Percentiles rank a stretch among this genome's conserved stretches.
phyloP scores from a whole-genome alignment of 1,140 invertebrate genomes.

The Heliconius hermathena region DNA sequence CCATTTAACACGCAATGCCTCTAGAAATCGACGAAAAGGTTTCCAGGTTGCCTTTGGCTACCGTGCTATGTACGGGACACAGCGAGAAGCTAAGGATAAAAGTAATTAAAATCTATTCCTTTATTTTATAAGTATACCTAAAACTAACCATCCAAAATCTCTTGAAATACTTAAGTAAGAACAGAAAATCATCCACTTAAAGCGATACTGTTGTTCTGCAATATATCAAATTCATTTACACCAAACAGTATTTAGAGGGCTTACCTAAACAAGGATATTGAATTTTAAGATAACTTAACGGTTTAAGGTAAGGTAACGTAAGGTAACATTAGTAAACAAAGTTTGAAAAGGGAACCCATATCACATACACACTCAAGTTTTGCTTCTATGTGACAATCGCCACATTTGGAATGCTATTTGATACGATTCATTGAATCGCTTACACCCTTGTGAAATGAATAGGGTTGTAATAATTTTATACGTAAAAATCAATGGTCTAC shows the following conservation, averaged over 20 bases:
- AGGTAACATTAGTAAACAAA: constrained; percentile 3
- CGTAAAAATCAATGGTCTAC: neutral
- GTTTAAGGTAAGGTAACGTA: neutral
- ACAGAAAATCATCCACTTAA: neutral
- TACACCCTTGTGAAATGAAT: neutral
- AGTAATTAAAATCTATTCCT: too few relatives aligned
- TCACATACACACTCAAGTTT: neutral
- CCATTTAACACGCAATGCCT: too few relatives aligned
- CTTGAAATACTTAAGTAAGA: neutral
- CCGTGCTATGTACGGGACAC: too few relatives aligned
- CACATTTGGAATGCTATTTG: constrained; percentile 17
- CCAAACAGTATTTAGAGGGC: neutral
- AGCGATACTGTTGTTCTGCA: neutral
- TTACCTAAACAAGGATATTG: constrained; percentile 11
- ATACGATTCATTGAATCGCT: constrained; percentile 15
- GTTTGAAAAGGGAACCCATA: neutral
- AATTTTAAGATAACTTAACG: neutral
- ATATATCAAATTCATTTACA: constrained; percentile 10
- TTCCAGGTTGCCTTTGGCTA: too few relatives aligned
- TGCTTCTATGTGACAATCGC: neutral
- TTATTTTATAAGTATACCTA: neutral
- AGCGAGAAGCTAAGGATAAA: too few relatives aligned
- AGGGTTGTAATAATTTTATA: constrained; percentile 14
- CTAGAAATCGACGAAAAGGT: too few relatives aligned
- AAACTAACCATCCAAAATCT: neutral